These are phyloP conservation scores for Spinibarbus caldwelli DNA, from an alignment of 2,797 vertebrate species.

Conservation along the genomic window DNA sequence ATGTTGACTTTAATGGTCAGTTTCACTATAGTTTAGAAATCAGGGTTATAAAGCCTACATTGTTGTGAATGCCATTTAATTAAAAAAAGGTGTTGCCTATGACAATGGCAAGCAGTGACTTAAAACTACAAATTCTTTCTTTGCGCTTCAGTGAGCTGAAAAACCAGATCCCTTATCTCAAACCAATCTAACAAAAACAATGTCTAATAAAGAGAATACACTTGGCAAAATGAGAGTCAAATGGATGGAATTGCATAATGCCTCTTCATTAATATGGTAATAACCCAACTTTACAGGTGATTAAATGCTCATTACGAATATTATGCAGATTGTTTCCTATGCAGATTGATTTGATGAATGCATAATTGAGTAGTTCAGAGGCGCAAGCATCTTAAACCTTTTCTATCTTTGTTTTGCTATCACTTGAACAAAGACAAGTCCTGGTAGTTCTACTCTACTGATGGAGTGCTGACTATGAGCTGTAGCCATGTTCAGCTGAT, in stretches of 20 bases:
- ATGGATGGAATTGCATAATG: constrained; percentile 15
- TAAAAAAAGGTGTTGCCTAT: not conserved
- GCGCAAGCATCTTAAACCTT: constrained; percentile 12
- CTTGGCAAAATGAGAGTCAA: constrained; percentile 3
- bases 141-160: constrained; percentile 37
- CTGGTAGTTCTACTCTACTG: not conserved
- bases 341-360: constrained; percentile 56
- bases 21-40: not conserved
- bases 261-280: constrained; percentile 60
- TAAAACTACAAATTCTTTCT: constrained; percentile 25
- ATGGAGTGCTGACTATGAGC: not conserved
- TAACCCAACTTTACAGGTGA: constrained; percentile 56
- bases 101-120: constrained; percentile 7
- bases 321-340: constrained; percentile 55
- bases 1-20: not conserved
- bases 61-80: not conserved
- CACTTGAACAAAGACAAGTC: not conserved
- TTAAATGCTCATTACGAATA: constrained; percentile 52
- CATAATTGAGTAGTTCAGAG: constrained; percentile 49
- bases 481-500: not conserved
- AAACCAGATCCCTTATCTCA: constrained; percentile 15
- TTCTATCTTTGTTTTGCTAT: constrained; percentile 15
- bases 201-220: not conserved
- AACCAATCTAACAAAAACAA: constrained; percentile 12
- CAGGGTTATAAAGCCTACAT: not conserved